Evolutionary conservation across 2,888 invertebrate genomes (phyloP).

Genomic region (Tenthredo notha): DNA sequence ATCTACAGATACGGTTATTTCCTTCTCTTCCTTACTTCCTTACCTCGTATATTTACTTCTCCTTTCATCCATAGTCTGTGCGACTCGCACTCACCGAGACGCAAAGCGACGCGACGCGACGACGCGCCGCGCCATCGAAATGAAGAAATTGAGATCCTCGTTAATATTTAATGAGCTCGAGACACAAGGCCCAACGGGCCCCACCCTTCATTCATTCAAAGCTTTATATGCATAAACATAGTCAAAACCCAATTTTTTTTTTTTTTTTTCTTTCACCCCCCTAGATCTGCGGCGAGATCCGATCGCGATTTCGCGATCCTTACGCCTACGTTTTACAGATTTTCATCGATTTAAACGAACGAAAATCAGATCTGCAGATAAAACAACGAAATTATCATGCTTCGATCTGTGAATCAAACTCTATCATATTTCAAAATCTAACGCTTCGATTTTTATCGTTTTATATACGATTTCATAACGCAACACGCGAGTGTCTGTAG

Average conservation of each 20-base stretch:
- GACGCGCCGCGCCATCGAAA: slow-evolving; percentile 75
- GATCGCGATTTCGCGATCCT: background rate
- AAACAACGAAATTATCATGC: background rate
- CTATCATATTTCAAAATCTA: background rate
- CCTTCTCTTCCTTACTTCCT: slow-evolving; percentile 12
- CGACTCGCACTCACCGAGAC: background rate
- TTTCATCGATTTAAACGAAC: background rate
- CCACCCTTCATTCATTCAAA: slow-evolving; percentile 45
- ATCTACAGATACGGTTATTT: background rate
- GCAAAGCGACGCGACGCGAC: slow-evolving; percentile 64
- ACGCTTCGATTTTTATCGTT: background rate
- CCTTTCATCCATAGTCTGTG: background rate
- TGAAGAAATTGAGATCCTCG: slow-evolving; percentile 78
- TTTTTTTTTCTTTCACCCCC: background rate
- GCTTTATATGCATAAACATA: slow-evolving; percentile 1
- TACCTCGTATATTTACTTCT: background rate
- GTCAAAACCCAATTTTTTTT: background rate
- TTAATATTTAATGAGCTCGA: slow-evolving; percentile 77
- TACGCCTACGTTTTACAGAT: background rate
- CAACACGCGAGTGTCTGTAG: background rate
- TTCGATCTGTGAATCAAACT: background rate
- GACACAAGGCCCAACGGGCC: slow-evolving; percentile 65
- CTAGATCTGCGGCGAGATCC: background rate
- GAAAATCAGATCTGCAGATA: background rate
- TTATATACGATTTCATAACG: background rate